Evolutionary conservation across 1,140 invertebrate species (phyloP).

Genomic region (Halesus radiatus): DNA sequence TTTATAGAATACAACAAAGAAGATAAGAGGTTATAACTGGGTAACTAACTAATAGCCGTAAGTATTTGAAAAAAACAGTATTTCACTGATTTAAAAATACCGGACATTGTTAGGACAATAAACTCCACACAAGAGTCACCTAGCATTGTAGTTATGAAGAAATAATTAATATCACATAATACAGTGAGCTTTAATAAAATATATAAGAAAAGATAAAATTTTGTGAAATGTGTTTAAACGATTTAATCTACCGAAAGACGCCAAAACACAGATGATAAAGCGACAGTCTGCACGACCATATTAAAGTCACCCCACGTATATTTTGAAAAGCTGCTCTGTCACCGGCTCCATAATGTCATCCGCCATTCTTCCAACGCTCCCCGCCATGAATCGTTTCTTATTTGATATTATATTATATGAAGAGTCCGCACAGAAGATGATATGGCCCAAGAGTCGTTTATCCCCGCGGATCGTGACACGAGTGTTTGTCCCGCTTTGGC

Average conservation of each 20-base stretch:
- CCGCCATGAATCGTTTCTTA: constrained; percentile 36
- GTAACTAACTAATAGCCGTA: too few species aligned
- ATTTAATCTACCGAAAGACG: background rate
- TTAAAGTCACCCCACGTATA: constrained; percentile 42
- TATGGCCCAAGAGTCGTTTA: constrained; percentile 27
- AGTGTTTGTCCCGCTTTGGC: constrained; percentile 26
- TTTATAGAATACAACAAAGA: too few species aligned
- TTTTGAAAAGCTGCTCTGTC: constrained; percentile 24
- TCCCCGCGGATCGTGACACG: constrained; percentile 12
- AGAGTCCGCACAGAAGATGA: constrained; percentile 22
- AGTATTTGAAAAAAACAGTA: too few species aligned
- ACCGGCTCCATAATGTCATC: constrained; percentile 33
- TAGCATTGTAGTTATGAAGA: too few species aligned
- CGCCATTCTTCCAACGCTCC: constrained; percentile 22
- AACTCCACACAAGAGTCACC: too few species aligned
- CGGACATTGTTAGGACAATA: too few species aligned
- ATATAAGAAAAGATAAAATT: too few species aligned
- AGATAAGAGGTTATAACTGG: too few species aligned
- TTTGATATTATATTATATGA: constrained; percentile 38
- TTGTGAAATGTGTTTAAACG: too few species aligned
- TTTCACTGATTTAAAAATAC: too few species aligned
- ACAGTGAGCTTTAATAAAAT: too few species aligned
- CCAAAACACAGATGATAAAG: constrained; percentile 29
- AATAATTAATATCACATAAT: too few species aligned
- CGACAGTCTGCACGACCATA: constrained; percentile 31